Evolutionary conservation across 2,888 invertebrate genomes (phyloP), one percentile per base, ranked within the genome.

Genomic region (Pyrrhia umbra): DNA sequence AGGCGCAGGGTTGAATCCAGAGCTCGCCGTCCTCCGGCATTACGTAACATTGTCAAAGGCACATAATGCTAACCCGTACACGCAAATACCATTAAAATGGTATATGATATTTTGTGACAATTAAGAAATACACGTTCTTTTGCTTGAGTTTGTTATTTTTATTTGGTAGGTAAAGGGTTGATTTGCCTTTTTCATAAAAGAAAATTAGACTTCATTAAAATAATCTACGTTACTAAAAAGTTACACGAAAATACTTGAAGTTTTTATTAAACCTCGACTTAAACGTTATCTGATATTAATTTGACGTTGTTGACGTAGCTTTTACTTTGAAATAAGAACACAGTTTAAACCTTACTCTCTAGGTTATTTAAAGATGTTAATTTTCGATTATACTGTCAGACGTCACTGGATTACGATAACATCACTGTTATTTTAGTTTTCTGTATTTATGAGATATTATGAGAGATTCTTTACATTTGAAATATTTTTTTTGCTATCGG

Each of bases 11-110:
- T 68, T 77, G 77, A 72, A 80, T 81, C 78, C 75, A 68, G 59
- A 73, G 67, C 72, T 83, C 73, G 70, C 74, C 73, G 73, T 73
- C 67, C 69, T 68, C 52, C 52, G 34, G 18, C 69, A 60, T 82
- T 80, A 80, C 71, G 72, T 79, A 81, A 82, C 75, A 64, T 75
- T 81, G 82, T 85, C 78, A 86, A 80, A 81, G 60, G 46, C 65
- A 80, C 79, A 77, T 79, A 80, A 81, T 78, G 69, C 77, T 66
- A 67, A 67, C 64, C 45, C 50, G 62, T 77, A 79, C 79, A 79
- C 79, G 79, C 68, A 58, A 80, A 79, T 73, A 77, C 66, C 58
- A 79, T 81, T 72, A 70, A 74, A 79, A 77, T 79, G 69, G 68
- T 77, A 70, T 79, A 73, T 75, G 75, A 62, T 49, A 73, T 67